phyloP scores from a whole-genome alignment of 2,888 invertebrate species.

The Ectemnius continuus region DNA sequence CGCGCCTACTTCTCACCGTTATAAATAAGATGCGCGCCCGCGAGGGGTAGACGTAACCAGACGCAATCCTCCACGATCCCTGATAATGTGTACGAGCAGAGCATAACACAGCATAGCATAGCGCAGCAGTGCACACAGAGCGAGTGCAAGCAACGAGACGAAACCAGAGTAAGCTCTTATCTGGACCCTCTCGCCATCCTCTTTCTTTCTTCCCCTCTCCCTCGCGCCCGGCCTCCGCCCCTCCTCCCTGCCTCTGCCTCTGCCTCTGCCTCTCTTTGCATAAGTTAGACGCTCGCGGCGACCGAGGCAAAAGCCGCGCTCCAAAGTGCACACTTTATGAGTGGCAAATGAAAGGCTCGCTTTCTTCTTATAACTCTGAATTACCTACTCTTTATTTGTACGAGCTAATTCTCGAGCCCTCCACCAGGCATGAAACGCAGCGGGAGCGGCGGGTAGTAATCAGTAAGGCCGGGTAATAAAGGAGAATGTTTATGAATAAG shows the following conservation, averaged over 20 bases:
- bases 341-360: conserved; percentile 9
- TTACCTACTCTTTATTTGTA: conserved; percentile 2
- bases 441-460: background rate
- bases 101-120: too few relatives aligned
- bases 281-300: background rate
- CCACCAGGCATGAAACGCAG: background rate
- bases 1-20: conserved; percentile 12
- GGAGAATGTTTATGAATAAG: too few relatives aligned
- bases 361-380: conserved; percentile 1
- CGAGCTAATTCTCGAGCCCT: background rate
- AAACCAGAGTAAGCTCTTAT: conserved; percentile 32
- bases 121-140: too few relatives aligned
- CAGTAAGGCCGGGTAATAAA: too few relatives aligned
- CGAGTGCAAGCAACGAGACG: conserved; percentile 10
- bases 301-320: conserved; percentile 6
- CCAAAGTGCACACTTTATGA: conserved; percentile 7
- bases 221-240: too few relatives aligned
- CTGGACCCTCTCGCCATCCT: conserved; percentile 20
- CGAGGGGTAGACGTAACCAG: conserved; percentile 30
- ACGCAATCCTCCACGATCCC: conserved; percentile 24
- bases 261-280: background rate
- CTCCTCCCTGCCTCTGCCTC: background rate
- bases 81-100: conserved; percentile 25
- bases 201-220: too few relatives aligned
- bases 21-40: conserved; percentile 34